Percentiles rank a stretch among this genome's conserved stretches.
These are phyloP conservation scores for Tachina fera DNA, from an alignment of 2,888 invertebrate species.

Conservation along the genomic window DNA sequence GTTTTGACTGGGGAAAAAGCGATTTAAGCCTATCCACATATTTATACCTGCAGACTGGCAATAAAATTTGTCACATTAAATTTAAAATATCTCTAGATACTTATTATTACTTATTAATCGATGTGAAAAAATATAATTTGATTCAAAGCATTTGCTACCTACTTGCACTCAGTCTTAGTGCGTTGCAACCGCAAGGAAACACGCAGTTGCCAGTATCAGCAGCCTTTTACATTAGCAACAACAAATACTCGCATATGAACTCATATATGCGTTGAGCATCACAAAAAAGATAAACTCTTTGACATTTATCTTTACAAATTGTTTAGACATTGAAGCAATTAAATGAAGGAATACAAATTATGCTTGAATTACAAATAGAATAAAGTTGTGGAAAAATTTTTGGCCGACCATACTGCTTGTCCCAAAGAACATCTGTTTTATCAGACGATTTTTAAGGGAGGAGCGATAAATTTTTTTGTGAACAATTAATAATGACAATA, in stretches of 20 bases:
- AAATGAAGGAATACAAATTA: slow-evolving; percentile 67
- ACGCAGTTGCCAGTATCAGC: slow-evolving; percentile 11
- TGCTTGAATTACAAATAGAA: slow-evolving; percentile 23
- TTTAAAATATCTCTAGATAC: too few species aligned
- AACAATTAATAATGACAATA: background rate
- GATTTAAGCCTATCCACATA: too few species aligned
- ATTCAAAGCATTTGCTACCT: too few species aligned
- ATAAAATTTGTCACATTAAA: too few species aligned
- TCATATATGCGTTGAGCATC: background rate
- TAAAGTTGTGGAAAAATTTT: slow-evolving; percentile 16
- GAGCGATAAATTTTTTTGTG: background rate
- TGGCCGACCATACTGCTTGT: background rate
- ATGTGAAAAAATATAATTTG: too few species aligned
- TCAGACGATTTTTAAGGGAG: background rate
- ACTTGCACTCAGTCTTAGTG: too few species aligned
- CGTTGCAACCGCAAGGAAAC: background rate
- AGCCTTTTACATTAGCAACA: slow-evolving; percentile 21
- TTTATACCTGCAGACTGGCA: too few species aligned
- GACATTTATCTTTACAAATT: slow-evolving; percentile 79
- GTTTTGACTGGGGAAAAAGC: too few species aligned
- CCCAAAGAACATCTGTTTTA: slow-evolving; percentile 43
- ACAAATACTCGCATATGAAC: background rate
- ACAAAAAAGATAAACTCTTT: slow-evolving; percentile 63
- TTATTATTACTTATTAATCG: too few species aligned
- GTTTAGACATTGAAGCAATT: slow-evolving; percentile 43